Evolutionary conservation across 2,888 invertebrate species (phyloP).

Genomic region (Pyralis farinalis): DNA sequence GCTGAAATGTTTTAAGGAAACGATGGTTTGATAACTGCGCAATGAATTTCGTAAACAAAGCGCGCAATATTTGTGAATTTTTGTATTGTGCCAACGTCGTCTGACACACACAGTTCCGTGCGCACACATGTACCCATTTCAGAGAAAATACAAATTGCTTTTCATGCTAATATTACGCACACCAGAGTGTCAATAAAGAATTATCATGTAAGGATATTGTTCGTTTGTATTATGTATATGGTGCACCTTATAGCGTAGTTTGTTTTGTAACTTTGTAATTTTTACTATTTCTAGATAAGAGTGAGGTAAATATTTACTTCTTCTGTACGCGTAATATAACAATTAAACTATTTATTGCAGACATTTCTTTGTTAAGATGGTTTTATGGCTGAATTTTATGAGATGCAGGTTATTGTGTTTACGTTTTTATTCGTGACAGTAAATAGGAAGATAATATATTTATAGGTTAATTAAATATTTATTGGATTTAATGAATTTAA

Average conservation of each 20-base stretch:
- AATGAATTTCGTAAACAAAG: conserved; percentile 8
- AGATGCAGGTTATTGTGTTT: too few species aligned
- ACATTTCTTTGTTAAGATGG: background rate
- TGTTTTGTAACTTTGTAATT: conserved; percentile 39
- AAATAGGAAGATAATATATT: too few species aligned
- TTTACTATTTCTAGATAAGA: conserved; percentile 22
- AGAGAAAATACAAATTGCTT: conserved; percentile 21
- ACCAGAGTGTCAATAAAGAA: conserved; percentile 12
- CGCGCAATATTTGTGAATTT: conserved; percentile 14
- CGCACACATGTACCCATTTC: conserved; percentile 20
- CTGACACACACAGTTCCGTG: conserved; percentile 9
- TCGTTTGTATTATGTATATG: conserved; percentile 6
- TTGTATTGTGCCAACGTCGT: conserved; percentile 6
- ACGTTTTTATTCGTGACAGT: too few species aligned
- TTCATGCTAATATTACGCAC: conserved; percentile 11
- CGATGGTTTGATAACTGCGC: background rate
- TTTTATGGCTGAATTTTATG: background rate
- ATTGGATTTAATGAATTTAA: too few species aligned
- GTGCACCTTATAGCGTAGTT: background rate
- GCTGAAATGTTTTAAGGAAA: background rate
- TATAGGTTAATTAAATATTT: too few species aligned
- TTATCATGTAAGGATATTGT: conserved; percentile 18
- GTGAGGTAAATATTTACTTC: conserved; percentile 1
- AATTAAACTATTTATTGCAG: conserved; percentile 16
- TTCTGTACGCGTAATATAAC: background rate